phyloP scores from a whole-genome alignment of 2,888 invertebrate genomes.

The Cyclophora albipunctata region DNA sequence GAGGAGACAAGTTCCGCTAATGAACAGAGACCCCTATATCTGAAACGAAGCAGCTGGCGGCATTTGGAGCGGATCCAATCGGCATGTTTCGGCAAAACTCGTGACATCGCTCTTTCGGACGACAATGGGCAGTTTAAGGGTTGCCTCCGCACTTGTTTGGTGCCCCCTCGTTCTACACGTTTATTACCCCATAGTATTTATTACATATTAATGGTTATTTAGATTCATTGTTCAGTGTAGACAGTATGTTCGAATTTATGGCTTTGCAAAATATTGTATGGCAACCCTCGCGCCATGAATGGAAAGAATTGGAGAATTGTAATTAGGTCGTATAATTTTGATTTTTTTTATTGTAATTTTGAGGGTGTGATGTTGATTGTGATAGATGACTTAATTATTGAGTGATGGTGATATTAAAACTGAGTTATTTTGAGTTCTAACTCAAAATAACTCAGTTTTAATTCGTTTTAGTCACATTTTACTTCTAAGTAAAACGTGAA shows the following conservation, averaged over 20 bases:
- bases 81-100: constrained; percentile 45
- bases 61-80: constrained; percentile 71
- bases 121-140: constrained; percentile 58
- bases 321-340: constrained; percentile 48
- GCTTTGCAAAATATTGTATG: constrained; percentile 62
- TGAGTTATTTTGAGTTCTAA: too few species aligned
- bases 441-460: too few species aligned
- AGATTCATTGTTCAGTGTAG: constrained; percentile 69
- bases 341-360: constrained; percentile 14
- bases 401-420: too few species aligned
- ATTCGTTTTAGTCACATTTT: too few species aligned
- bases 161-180: constrained; percentile 62
- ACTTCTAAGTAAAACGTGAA: too few species aligned
- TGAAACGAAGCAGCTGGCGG: constrained; percentile 71
- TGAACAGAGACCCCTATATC: constrained; percentile 69
- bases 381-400: too few species aligned
- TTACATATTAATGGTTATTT: constrained; percentile 77
- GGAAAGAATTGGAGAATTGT: constrained; percentile 44
- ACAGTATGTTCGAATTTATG: constrained; percentile 74
- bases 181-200: constrained; percentile 74
- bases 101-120: constrained; percentile 35
- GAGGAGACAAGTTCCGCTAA: constrained; percentile 69
- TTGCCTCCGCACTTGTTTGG: constrained; percentile 70
- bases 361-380: not conserved
- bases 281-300: constrained; percentile 43